Conservation (phyloP, 2,888 invertebrate species). For the Cataglyphis altisquamis region DNA sequence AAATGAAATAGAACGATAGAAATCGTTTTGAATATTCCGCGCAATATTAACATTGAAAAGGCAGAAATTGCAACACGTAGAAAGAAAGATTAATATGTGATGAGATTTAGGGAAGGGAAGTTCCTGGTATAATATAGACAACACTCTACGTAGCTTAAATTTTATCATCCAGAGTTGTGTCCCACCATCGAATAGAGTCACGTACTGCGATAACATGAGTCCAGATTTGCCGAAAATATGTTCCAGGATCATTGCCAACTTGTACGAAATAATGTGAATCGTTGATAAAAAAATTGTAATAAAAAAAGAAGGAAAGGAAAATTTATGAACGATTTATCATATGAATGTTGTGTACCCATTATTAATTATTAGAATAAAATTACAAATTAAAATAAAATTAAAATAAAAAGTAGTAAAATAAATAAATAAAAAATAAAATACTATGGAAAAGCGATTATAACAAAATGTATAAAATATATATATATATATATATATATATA, state of each 20-base stretch:
- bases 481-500: neutral
- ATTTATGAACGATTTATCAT: slow-evolving; percentile 23
- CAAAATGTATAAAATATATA: neutral
- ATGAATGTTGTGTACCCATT: neutral
- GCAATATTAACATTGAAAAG: neutral
- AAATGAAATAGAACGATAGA: neutral
- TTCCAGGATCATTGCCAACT: slow-evolving; percentile 52
- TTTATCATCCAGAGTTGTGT: slow-evolving; percentile 25
- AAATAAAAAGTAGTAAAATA: neutral
- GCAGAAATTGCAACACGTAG: slow-evolving; percentile 12
- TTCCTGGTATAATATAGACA: neutral
- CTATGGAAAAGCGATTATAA: neutral
- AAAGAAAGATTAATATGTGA: slow-evolving; percentile 28
- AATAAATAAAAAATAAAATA: neutral
- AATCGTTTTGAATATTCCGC: slow-evolving; percentile 6
- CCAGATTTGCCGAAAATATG: slow-evolving; percentile 40
- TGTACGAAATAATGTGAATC: slow-evolving; percentile 1
- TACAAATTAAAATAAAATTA: neutral
- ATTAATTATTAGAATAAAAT: slow-evolving; percentile 14
- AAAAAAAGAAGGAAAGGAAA: neutral
- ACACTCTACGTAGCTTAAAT: slow-evolving; percentile 13
- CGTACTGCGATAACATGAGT: slow-evolving; percentile 50
- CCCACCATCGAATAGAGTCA: slow-evolving; percentile 37
- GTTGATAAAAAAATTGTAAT: slow-evolving; percentile 13
- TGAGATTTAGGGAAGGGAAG: neutral